Conservation (phyloP, 2,797 vertebrate species). For the Varecia variegata region DNA sequence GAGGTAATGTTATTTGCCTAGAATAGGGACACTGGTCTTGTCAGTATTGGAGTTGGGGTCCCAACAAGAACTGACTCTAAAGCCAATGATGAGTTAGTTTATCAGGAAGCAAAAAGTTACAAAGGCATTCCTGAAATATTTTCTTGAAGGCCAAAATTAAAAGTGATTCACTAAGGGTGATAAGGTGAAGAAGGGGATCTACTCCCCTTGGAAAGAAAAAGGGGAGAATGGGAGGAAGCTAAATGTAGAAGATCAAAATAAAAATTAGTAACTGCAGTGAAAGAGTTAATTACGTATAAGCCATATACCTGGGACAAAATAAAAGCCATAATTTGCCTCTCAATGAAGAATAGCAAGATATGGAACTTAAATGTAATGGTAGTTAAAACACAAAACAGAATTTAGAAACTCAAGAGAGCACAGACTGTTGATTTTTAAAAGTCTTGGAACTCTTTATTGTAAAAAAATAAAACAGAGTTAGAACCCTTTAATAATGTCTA, state of each 20-base stretch:
- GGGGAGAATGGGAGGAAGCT: background rate
- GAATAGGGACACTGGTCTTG: background rate
- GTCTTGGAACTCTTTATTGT: background rate
- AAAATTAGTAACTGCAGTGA: background rate
- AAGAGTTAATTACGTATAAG: background rate
- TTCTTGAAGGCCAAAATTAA: background rate
- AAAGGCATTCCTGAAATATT: background rate
- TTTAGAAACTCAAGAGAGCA: background rate
- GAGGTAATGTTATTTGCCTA: background rate
- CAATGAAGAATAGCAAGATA: background rate
- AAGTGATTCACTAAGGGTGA: background rate
- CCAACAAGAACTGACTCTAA: background rate
- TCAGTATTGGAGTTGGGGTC: background rate
- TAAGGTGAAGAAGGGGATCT: background rate
- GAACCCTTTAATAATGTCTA: background rate
- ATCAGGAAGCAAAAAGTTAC: conserved; percentile 3
- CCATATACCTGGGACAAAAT: background rate
- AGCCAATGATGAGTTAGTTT: background rate
- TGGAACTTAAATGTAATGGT: background rate
- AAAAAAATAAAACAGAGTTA: background rate
- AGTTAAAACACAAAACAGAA: background rate
- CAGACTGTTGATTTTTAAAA: background rate
- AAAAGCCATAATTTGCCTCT: background rate
- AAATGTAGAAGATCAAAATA: background rate
- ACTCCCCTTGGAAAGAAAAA: background rate